Percentiles rank a stretch among this genome's conserved stretches.
phyloP scores from a whole-genome alignment of 2,888 invertebrate species.

The Pollenia labialis region DNA sequence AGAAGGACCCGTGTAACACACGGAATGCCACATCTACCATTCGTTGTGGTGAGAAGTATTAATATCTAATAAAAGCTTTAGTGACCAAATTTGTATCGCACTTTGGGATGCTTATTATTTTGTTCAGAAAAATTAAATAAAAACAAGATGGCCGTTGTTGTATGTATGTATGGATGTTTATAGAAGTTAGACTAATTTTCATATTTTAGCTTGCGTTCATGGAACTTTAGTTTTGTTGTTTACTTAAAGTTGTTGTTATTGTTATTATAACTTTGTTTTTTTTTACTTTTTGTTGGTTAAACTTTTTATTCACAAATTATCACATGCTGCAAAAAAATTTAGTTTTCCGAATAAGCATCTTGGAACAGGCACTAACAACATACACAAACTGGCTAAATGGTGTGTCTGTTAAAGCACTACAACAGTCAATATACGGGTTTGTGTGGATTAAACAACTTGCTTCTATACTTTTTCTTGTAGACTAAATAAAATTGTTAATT shows the following conservation, averaged over 20 bases:
- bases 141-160: slow-evolving; percentile 8
- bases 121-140: not conserved
- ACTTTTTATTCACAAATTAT: slow-evolving; percentile 80
- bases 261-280: not conserved
- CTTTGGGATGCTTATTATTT: not conserved
- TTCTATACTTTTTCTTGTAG: not conserved
- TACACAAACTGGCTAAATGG: not conserved
- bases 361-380: not conserved
- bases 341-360: slow-evolving; percentile 17
- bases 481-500: slow-evolving; percentile 44
- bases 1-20: too few species aligned
- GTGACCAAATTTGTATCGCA: slow-evolving; percentile 24
- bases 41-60: not conserved
- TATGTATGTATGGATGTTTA: not conserved
- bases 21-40: too few species aligned
- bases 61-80: slow-evolving; percentile 16
- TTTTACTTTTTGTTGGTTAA: slow-evolving; percentile 75
- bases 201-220: too few species aligned
- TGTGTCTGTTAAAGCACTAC: too few species aligned
- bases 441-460: not conserved
- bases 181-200: too few species aligned
- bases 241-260: slow-evolving; percentile 42
- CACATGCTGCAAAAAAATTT: slow-evolving; percentile 57
- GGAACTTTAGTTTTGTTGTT: not conserved
- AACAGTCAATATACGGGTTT: too few species aligned